A percentile compares a stretch with the other conserved stretches of the same genome.
Conservation (phyloP, 2,113 vertebrate genomes). For the Saccopteryx leptura region DNA sequence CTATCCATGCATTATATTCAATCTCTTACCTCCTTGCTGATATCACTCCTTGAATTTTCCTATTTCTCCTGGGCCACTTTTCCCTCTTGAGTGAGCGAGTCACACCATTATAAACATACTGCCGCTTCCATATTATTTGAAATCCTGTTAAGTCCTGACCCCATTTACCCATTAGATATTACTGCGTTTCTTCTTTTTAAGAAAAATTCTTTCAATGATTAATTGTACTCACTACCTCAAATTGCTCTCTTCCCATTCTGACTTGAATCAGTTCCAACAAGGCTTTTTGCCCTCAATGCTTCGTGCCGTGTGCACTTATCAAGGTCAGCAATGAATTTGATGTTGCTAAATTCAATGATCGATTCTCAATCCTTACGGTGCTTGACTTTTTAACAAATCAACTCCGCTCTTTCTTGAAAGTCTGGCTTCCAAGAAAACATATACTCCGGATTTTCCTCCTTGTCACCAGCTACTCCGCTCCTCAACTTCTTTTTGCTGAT, state of each 20-base stretch:
- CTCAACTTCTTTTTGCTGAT: background rate
- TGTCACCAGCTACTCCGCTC: background rate
- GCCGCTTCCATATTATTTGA: background rate
- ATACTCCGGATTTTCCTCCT: background rate
- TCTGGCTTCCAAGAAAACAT: background rate
- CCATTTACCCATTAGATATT: background rate
- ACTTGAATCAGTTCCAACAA: background rate
- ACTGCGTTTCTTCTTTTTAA: background rate
- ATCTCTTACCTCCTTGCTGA: background rate
- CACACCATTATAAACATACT: background rate
- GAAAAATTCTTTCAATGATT: constrained; percentile 14
- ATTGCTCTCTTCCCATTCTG: background rate
- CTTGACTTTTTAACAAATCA: background rate
- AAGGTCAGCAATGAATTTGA: background rate
- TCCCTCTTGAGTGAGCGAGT: background rate
- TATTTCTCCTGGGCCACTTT: background rate
- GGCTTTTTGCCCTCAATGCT: background rate
- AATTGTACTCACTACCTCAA: background rate
- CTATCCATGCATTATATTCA: background rate
- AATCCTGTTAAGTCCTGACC: background rate
- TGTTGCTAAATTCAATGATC: background rate
- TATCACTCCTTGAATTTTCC: background rate
- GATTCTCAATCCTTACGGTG: background rate
- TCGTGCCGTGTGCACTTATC: background rate
- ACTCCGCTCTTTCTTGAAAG: constrained; percentile 9